phyloP scores from a whole-genome alignment of 1,140 invertebrate species.

The Pogonognathellus flavescens region DNA sequence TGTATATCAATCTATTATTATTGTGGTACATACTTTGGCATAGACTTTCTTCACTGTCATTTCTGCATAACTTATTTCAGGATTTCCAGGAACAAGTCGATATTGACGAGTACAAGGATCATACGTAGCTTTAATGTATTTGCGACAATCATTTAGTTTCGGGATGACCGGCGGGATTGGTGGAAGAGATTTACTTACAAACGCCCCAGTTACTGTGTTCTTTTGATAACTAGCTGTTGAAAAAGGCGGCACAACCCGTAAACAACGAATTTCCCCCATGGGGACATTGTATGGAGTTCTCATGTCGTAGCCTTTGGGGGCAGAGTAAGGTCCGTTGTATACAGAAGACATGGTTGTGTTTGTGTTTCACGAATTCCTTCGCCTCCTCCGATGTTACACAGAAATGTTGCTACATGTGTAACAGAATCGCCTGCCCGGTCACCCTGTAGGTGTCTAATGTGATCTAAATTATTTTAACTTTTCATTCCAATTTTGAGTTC shows the following conservation, averaged over 20 bases:
- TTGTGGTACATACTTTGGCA: background rate
- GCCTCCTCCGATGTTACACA: background rate
- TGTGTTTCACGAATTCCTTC: background rate
- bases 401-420: background rate
- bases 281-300: conserved; percentile 56
- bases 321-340: conserved; percentile 61
- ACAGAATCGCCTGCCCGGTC: no score
- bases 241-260: conserved; percentile 52
- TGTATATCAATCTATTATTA: background rate
- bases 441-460: no score
- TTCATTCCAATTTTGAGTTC: no score
- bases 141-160: background rate
- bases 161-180: conserved; percentile 30
- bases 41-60: background rate
- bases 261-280: conserved; percentile 57
- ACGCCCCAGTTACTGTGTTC: conserved; percentile 2
- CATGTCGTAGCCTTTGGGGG: conserved; percentile 56
- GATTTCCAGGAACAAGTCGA: background rate
- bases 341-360: background rate
- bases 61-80: background rate
- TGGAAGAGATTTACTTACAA: background rate
- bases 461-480: no score
- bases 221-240: background rate
- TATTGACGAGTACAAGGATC: conserved; percentile 34
- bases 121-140: conserved; percentile 29